Evolutionary conservation across 2,797 vertebrate species (phyloP).

Genomic region (Sebastes goodei): DNA sequence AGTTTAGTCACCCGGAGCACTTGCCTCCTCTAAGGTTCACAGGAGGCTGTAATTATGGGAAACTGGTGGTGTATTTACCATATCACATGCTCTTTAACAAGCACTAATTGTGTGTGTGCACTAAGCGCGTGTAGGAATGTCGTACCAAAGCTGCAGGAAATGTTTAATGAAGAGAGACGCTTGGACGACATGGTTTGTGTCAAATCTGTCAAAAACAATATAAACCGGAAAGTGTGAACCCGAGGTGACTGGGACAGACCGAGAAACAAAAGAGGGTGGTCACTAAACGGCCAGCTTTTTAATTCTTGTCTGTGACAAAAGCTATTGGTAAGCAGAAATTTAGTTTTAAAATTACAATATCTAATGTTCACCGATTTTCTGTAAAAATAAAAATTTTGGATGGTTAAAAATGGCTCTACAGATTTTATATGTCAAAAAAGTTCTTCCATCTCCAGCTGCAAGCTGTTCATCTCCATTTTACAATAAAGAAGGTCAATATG

Average conservation of each 20-base stretch:
- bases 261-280: not conserved
- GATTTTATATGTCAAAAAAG: not conserved
- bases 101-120: slow-evolving; percentile 61
- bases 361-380: not conserved
- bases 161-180: slow-evolving; percentile 65
- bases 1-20: slow-evolving; percentile 24
- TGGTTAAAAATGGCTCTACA: not conserved
- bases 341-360: not conserved
- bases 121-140: slow-evolving; percentile 68
- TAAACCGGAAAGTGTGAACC: slow-evolving; percentile 19
- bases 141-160: slow-evolving; percentile 50
- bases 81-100: slow-evolving; percentile 72
- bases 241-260: slow-evolving; percentile 6
- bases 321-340: not conserved
- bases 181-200: slow-evolving; percentile 64
- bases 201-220: slow-evolving; percentile 64
- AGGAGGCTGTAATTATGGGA: slow-evolving; percentile 59
- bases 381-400: not conserved
- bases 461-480: not conserved
- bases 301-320: not conserved
- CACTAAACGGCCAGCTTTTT: not conserved
- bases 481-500: not conserved
- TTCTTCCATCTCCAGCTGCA: not conserved
- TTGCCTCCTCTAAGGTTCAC: slow-evolving; percentile 50
- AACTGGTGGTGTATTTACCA: slow-evolving; percentile 62